Conservation (phyloP, 2,888 invertebrate species). For the Miltochrista miniata region DNA sequence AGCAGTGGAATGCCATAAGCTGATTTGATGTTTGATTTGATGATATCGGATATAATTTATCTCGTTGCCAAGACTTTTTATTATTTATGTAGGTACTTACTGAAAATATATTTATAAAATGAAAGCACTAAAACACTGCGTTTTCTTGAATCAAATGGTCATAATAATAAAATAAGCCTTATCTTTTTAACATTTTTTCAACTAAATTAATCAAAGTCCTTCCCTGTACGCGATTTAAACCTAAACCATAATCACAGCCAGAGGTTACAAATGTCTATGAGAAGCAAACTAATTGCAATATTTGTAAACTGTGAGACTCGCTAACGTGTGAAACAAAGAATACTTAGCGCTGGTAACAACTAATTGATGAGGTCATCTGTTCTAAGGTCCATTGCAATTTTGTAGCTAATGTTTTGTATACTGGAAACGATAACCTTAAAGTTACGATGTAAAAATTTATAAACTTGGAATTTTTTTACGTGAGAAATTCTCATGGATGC, state of each 20-base stretch:
- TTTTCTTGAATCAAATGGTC: too few relatives aligned
- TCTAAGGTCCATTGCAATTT: constrained; percentile 45
- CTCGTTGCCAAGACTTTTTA: too few relatives aligned
- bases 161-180: too few relatives aligned
- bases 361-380: constrained; percentile 66
- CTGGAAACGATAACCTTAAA: neutral
- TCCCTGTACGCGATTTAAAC: constrained; percentile 19
- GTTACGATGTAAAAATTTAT: neutral
- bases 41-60: too few relatives aligned
- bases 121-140: too few relatives aligned
- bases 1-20: too few relatives aligned
- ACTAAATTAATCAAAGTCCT: constrained; percentile 16
- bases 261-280: constrained; percentile 44
- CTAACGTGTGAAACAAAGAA: constrained; percentile 58
- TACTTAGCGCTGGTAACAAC: constrained; percentile 43
- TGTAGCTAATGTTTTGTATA: constrained; percentile 24
- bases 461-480: too few relatives aligned
- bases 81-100: too few relatives aligned
- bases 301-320: constrained; percentile 54
- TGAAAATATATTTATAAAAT: too few relatives aligned
- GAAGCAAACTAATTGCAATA: constrained; percentile 52
- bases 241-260: constrained; percentile 19
- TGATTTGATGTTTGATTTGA: too few relatives aligned
- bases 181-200: too few relatives aligned
- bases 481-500: too few relatives aligned